Conservation (phyloP, 1,140 invertebrate species). For the Zaprionus capensis region DNA sequence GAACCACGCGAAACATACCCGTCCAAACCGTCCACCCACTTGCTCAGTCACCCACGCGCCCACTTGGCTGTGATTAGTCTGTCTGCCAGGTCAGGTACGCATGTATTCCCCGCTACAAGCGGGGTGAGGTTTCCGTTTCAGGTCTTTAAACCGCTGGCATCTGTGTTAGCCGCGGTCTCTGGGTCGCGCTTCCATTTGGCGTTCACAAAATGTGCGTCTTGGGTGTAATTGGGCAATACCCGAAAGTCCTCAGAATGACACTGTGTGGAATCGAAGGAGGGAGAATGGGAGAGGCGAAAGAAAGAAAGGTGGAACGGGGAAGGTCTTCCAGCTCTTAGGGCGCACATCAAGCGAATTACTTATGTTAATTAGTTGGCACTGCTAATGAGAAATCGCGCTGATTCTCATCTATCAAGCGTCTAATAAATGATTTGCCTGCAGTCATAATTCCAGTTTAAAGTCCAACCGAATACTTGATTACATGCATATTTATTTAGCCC, state of each 20-base stretch:
- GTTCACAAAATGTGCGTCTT: constrained; percentile 50
- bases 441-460: constrained; percentile 36
- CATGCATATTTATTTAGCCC: constrained; percentile 26
- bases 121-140: constrained; percentile 27
- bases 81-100: constrained; percentile 19
- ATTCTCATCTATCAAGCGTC: constrained; percentile 51
- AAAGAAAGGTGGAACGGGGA: not conserved
- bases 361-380: constrained; percentile 75
- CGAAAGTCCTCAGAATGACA: constrained; percentile 21
- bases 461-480: constrained; percentile 19
- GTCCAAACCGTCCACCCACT: not conserved
- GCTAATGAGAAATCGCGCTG: constrained; percentile 73
- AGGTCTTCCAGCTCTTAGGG: not conserved
- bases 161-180: constrained; percentile 9
- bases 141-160: constrained; percentile 41
- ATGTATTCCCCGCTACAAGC: not conserved
- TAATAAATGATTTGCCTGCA: constrained; percentile 47
- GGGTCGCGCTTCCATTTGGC: constrained; percentile 31
- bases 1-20: constrained; percentile 17
- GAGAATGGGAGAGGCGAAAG: not conserved
- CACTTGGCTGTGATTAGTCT: constrained; percentile 48
- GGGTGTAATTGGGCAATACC: constrained; percentile 46
- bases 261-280: not conserved
- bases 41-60: not conserved
- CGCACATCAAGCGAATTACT: constrained; percentile 71